Conservation (phyloP, 2,797 vertebrate genomes). For the Pangasius djambal region DNA sequence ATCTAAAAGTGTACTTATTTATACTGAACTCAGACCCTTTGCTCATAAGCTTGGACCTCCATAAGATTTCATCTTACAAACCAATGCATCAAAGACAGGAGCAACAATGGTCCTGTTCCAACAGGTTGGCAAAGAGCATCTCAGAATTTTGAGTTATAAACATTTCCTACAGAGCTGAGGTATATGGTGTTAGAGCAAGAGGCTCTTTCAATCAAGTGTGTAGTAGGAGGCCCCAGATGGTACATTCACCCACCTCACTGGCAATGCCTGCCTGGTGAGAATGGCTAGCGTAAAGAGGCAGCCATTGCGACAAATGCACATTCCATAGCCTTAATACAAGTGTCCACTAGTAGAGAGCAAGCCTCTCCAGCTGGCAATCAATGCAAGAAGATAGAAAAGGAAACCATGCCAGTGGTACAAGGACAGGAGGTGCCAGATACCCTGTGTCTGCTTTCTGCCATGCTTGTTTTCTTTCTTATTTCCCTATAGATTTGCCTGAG, state of each 20-base stretch:
- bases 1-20: not conserved
- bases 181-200: not conserved
- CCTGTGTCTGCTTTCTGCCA: not conserved
- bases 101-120: not conserved
- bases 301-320: not conserved
- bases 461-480: not conserved
- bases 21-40: not conserved
- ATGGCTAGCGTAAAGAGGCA: not conserved
- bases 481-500: not conserved
- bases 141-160: not conserved
- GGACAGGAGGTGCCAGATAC: not conserved
- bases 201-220: not conserved
- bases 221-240: not conserved
- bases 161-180: not conserved
- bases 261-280: not conserved
- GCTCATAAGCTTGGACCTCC: not conserved
- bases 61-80: not conserved
- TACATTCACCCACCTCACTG: not conserved
- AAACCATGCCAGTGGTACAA: slow-evolving; percentile 9
- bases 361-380: not conserved
- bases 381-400: not conserved
- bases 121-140: not conserved
- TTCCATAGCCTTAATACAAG: not conserved
- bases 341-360: not conserved
- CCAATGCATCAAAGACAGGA: not conserved